Conservation (phyloP, 2,113 vertebrate genomes). For the Pionites leucogaster region DNA sequence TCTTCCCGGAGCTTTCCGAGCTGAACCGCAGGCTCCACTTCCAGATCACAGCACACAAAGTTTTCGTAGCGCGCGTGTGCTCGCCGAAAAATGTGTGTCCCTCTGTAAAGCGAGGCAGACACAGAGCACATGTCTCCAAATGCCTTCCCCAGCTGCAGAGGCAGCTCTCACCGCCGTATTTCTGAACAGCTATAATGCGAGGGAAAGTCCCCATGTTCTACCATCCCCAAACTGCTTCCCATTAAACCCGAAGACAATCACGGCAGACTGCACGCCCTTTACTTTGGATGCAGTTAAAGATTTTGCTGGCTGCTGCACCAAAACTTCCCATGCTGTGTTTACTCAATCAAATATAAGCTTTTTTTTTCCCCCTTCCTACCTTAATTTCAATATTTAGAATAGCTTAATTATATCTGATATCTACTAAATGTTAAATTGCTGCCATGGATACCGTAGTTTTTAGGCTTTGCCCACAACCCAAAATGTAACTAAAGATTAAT, state of each 20-base stretch:
- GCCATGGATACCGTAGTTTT: constrained; percentile 67
- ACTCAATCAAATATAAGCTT: constrained; percentile 58
- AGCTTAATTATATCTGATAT: constrained; percentile 69
- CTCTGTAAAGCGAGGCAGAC: not conserved
- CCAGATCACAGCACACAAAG: not conserved
- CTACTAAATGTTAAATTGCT: constrained; percentile 64
- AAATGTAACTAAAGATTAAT: constrained; percentile 60
- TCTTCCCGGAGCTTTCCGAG: not conserved
- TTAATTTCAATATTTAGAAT: constrained; percentile 69
- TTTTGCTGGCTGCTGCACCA: constrained; percentile 34
- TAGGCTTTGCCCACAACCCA: constrained; percentile 57
- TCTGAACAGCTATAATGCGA: not conserved
- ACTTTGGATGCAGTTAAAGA: constrained; percentile 46
- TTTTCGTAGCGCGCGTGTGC: not conserved
- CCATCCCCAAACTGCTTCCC: not conserved
- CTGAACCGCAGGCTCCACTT: not conserved
- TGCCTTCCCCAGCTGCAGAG: not conserved
- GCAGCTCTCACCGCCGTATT: not conserved
- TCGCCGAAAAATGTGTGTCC: not conserved
- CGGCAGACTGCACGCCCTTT: constrained; percentile 19
- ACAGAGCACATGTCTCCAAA: not conserved
- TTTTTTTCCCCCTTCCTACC: constrained; percentile 34
- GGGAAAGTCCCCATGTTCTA: not conserved
- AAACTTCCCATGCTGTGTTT: constrained; percentile 66
- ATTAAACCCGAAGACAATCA: constrained; percentile 31